Base-by-base conservation (phyloP, 2,113 vertebrate genomes). In the Isichthys henryi region DNA sequence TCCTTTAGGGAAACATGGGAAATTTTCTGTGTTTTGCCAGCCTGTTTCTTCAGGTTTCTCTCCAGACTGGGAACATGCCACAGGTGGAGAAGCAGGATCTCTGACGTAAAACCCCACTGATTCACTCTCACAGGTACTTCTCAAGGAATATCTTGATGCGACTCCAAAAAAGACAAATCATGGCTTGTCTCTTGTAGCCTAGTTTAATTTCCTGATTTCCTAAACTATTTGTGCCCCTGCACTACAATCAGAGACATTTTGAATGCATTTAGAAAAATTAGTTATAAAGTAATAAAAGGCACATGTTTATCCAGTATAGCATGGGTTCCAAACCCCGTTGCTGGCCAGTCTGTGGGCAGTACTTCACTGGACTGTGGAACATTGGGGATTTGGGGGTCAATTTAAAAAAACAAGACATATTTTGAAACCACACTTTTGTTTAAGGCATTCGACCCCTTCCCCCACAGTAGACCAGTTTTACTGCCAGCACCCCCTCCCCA, bases 61-160 rank as follows among this genome's bases (percentile, higher is more conserved):
- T 70, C 43, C 23, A 17, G 56, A 21, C 43, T 35, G 31, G 46
- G 46, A 35, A n/a, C 50, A n/a, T 80, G 70, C 53, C 88, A 88
- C 66, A 74, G 62, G 62, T 49, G 92, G 53, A 74, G 92, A 86
- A 87, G 74, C 46, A 88, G 80, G 31, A 31, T 35, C 35, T 62
- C n/a, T 70, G 87, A 66, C 19, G 8, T 48, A n/a, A 88, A 70
- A 46, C 87, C 21, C 43, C 11, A 23, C 9, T 11, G 52, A 84
- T 39, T 74, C 19, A 84, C 27, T 35, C 83, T 62, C 35, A 86
- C 80, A 89, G 56, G 49, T 89, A n/a, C 27, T 39, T 43, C 52
- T 89, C 49, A 17, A 83, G 17, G 6, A 53, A 88, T 49, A 70
- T 88, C 58, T 48, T 88, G 45, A 88, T 50, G 23, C 62, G 35